Evolutionary conservation across 2,797 vertebrate genomes (phyloP).

Genomic region (Philypnodon macrostomus): DNA sequence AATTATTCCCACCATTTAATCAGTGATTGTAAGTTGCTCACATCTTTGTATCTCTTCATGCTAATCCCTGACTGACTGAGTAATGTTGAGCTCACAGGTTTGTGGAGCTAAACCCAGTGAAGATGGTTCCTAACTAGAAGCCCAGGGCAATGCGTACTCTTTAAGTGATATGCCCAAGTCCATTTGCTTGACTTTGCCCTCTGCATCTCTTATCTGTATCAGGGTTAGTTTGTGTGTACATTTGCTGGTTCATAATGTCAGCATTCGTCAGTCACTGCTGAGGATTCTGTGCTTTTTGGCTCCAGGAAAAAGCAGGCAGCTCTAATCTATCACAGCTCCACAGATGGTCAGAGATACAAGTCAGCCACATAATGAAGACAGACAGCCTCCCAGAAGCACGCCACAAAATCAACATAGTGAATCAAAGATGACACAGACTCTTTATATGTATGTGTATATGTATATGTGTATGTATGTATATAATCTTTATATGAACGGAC

Average conservation of each 20-base stretch:
- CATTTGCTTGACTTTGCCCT: constrained; percentile 1
- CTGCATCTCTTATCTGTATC: constrained; percentile 3
- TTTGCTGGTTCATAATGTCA: constrained; percentile 54
- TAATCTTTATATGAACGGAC: no score
- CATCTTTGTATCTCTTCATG: no score
- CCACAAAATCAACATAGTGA: constrained; percentile 1
- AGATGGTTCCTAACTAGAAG: no score
- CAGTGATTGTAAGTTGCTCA: no score
- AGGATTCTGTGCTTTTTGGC: constrained; percentile 37
- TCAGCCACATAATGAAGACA: constrained; percentile 19
- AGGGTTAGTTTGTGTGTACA: neutral
- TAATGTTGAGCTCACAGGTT: no score
- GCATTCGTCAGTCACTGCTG: constrained; percentile 39
- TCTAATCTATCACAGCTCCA: constrained; percentile 36
- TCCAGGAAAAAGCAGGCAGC: constrained; percentile 28
- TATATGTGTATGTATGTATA: no score
- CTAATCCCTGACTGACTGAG: no score
- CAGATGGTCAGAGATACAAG: constrained; percentile 41
- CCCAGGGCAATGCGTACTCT: no score
- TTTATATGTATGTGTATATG: neutral
- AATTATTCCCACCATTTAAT: no score
- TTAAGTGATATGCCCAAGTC: neutral
- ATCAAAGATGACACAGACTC: constrained; percentile 9
- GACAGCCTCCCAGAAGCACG: constrained; percentile 1
- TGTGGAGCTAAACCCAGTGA: no score